Evolutionary conservation across 2,113 vertebrate species (phyloP), one percentile per base, ranked within the genome.

Genomic region (Irena cyanogastra): DNA sequence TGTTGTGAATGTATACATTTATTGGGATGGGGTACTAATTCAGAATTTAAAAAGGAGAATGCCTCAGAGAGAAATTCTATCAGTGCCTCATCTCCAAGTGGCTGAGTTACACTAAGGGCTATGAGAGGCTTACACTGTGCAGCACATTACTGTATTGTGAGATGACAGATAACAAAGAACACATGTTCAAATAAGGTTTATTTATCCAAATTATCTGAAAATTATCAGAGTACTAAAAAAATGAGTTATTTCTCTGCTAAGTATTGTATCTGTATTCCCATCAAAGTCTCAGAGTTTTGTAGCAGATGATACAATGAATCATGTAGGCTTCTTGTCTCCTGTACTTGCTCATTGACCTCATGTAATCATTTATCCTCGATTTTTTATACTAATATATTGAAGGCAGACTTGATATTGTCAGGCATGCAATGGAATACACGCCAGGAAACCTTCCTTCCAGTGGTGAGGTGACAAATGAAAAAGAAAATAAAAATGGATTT

Each of bases 321-420:
- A 33, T 76, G 49, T 86, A 93, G 88, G 87, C 56, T 89, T 97
- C 89, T 45, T 88, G 27, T 72, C 93, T 94, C 79, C 89, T 95
- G 52, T 74, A 39, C 83, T 92, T 97, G 75, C 63, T 97, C 96
- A 94, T 72, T 98, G 98, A 97, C 97, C 97, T 98, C 96, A 96
- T 94, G 93, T 97, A 98, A 97, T 98, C 97, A 97, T 98, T 98
- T 97, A 97, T 97, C 96, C 66, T 93, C 92, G 92, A 90, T 96
- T 97, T 97, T 97, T 97, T 88, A 60, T 84, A 87, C 76, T 97
- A 97, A 96, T 94, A 24, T 95, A 94, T 96, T 2, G 19, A 90
- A 96, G 93, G 78, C 74, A 82, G 92, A 59, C 92, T 91, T 96
- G 90, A 90, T 97, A 96, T 90, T 95, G 93, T 96, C 93, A 96